These are phyloP conservation scores for Erithacus rubecula DNA, from an alignment of 2,797 vertebrate species.

Conservation along the genomic window DNA sequence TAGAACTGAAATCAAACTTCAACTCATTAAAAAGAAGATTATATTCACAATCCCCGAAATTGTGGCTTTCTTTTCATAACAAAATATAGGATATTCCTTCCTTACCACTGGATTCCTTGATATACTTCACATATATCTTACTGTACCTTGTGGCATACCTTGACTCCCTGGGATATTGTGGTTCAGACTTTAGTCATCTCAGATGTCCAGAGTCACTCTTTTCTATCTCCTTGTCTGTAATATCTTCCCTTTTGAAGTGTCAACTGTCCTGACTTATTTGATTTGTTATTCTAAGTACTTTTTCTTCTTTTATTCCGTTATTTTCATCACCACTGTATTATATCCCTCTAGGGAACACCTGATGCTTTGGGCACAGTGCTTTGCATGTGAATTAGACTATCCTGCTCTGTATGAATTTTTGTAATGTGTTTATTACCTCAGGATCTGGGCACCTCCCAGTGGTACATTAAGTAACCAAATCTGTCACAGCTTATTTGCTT, in stretches of 20 bases:
- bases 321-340: neutral
- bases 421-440: neutral
- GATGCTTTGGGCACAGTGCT: neutral
- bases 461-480: constrained; percentile 1
- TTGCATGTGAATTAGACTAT: neutral
- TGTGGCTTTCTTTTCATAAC: neutral
- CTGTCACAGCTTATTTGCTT: constrained; percentile 3
- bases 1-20: neutral
- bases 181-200: neutral
- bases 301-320: neutral
- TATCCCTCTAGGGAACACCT: neutral
- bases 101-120: neutral
- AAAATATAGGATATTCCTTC: neutral
- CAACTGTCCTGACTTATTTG: neutral
- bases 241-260: neutral
- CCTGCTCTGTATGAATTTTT: neutral
- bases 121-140: neutral
- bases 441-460: neutral
- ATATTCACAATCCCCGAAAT: neutral
- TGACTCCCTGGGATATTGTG: neutral
- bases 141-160: neutral
- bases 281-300: neutral
- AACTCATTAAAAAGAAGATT: neutral
- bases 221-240: neutral
- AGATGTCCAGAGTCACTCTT: neutral